Evolutionary conservation across 2,113 vertebrate genomes (phyloP).

Genomic region (Heterochromis multidens): DNA sequence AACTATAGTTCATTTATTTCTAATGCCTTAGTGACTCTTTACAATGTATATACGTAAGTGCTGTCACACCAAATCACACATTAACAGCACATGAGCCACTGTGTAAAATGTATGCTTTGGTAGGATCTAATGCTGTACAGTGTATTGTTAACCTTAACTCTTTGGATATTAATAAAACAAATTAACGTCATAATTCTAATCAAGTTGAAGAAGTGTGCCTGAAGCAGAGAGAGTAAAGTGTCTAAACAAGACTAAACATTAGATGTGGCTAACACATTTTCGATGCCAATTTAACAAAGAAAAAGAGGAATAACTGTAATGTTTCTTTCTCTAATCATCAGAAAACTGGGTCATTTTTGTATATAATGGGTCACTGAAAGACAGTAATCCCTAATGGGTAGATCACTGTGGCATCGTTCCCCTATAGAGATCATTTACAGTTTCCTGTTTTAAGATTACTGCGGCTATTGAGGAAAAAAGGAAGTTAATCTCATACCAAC

Average conservation of each 20-base stretch:
- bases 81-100: background rate
- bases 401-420: background rate
- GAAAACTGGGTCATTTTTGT: background rate
- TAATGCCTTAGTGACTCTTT: background rate
- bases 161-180: background rate
- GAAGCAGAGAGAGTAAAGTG: background rate
- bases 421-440: background rate
- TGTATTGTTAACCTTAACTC: background rate
- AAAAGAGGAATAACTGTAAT: background rate
- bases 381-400: background rate
- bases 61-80: background rate
- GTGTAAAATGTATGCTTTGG: background rate
- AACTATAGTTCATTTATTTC: background rate
- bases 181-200: background rate
- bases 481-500: conserved; percentile 19
- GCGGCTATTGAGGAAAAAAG: background rate
- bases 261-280: background rate
- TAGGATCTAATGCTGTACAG: background rate
- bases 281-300: background rate
- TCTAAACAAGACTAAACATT: background rate
- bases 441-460: conserved; percentile 18
- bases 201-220: background rate
- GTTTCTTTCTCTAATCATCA: background rate
- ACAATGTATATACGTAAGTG: background rate
- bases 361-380: background rate